phyloP scores from a whole-genome alignment of 2,888 invertebrate genomes.

The Ptilodon capucinus region DNA sequence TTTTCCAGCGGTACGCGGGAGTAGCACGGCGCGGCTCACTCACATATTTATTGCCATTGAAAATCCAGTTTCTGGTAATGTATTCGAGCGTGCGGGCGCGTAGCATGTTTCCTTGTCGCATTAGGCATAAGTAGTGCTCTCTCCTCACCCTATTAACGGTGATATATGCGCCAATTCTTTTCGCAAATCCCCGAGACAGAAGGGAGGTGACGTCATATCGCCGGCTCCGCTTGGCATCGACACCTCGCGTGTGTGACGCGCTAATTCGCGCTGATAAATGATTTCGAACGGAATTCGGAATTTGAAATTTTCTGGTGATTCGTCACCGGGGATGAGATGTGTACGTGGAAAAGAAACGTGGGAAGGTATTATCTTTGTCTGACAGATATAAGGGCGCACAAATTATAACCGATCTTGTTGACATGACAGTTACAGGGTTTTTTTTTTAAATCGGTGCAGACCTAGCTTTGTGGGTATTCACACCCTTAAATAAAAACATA shows the following conservation, averaged over 20 bases:
- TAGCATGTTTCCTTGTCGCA: conserved; percentile 80
- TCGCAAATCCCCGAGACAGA: conserved; percentile 73
- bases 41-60: conserved; percentile 75
- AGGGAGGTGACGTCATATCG: conserved; percentile 72
- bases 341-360: conserved; percentile 5
- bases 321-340: conserved; percentile 33
- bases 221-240: conserved; percentile 61
- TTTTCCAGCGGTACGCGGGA: conserved; percentile 36
- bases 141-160: conserved; percentile 81
- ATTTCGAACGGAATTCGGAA: conserved; percentile 56
- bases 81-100: conserved; percentile 66
- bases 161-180: conserved; percentile 82
- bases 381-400: background rate
- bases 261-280: conserved; percentile 75
- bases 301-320: conserved; percentile 55
- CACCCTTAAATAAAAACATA: no score
- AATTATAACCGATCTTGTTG: background rate
- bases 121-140: conserved; percentile 82
- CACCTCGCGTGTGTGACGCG: conserved; percentile 61
- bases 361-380: background rate
- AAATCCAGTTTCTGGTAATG: conserved; percentile 70
- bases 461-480: no score
- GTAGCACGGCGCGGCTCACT: conserved; percentile 45
- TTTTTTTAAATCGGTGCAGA: no score
- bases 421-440: no score